These are phyloP conservation scores for Carapus acus DNA, from an alignment of 2,797 vertebrate species.

Conservation along the genomic window DNA sequence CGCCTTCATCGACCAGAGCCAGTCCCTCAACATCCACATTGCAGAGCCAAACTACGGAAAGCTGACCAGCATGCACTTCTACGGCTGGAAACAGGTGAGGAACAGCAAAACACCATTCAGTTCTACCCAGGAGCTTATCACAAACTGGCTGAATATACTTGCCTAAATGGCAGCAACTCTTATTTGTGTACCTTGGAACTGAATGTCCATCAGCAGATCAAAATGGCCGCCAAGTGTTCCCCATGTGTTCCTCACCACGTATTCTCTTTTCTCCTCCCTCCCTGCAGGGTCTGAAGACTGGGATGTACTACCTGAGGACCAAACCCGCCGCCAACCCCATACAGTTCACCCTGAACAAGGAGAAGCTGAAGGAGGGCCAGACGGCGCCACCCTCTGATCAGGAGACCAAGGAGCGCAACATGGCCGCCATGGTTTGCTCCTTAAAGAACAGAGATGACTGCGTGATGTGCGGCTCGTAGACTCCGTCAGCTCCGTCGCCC, in stretches of 20 bases:
- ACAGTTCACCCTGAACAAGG: slow-evolving; percentile 97
- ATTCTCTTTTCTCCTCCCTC: background rate
- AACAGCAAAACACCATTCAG: no score
- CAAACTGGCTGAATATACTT: no score
- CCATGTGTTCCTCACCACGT: no score
- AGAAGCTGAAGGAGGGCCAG: slow-evolving; percentile 82
- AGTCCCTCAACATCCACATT: slow-evolving; percentile 97
- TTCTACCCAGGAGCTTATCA: no score
- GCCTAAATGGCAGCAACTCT: background rate
- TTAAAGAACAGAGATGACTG: slow-evolving; percentile 94
- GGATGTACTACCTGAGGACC: slow-evolving; percentile 97
- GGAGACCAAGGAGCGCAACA: slow-evolving; percentile 83
- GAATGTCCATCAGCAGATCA: no score
- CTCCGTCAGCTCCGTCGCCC: no score
- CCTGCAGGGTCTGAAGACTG: slow-evolving; percentile 90
- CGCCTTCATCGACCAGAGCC: slow-evolving; percentile 96
- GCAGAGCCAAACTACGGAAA: slow-evolving; percentile 98
- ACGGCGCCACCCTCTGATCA: slow-evolving; percentile 57
- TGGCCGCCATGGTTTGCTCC: slow-evolving; percentile 94
- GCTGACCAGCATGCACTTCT: slow-evolving; percentile 99
- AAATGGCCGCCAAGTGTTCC: no score
- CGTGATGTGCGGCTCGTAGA: slow-evolving; percentile 91
- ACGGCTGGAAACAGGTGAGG: slow-evolving; percentile 90
- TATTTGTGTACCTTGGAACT: no score
- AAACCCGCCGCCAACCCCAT: slow-evolving; percentile 96